Evolutionary conservation across 2,888 invertebrate species (phyloP), one percentile per base, ranked within the genome.

Genomic region (Odontocolon sp.): DNA sequence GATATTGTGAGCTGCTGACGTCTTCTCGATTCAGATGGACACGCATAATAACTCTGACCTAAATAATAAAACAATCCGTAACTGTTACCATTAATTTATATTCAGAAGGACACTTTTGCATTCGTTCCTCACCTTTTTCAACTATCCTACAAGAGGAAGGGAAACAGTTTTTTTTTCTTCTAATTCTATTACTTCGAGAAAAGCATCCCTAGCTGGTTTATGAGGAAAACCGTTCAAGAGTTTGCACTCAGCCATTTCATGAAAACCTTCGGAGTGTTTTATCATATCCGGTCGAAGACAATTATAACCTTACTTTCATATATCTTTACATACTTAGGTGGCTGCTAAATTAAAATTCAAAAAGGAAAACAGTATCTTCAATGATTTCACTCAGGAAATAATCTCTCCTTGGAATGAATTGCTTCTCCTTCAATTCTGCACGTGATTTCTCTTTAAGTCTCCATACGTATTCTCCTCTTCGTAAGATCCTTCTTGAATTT

Each of bases 331-430:
- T n/a, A n/a, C n/a, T n/a, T n/a, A n/a, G n/a, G n/a, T n/a, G n/a
- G n/a, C n/a, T n/a, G n/a, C n/a, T n/a, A n/a, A n/a, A n/a, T n/a
- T n/a, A n/a, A n/a, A n/a, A n/a, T n/a, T n/a, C n/a, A n/a, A n/a
- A n/a, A n/a, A n/a, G n/a, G n/a, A n/a, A n/a, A n/a, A n/a, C n/a
- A n/a, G n/a, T n/a, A n/a, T n/a, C n/a, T n/a, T n/a, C n/a, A n/a
- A n/a, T n/a, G n/a, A n/a, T n/a, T n/a, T n/a, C n/a, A n/a, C 47
- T 18, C 36, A 11, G 33, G 28, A 67, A 45, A 42, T 23, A 59
- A 64, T 59, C 67, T 57, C 21, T 52, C 28, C 21, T 16, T 11
- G 50, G 28, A 52, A 61, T 61, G 54, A 73, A 67, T 61, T 52
- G 33, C 42, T 5, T 42, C 59, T 42, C 28, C 40, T 57, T 31